Base-by-base conservation (phyloP, 2,888 invertebrate genomes). In the Nomada flava region DNA sequence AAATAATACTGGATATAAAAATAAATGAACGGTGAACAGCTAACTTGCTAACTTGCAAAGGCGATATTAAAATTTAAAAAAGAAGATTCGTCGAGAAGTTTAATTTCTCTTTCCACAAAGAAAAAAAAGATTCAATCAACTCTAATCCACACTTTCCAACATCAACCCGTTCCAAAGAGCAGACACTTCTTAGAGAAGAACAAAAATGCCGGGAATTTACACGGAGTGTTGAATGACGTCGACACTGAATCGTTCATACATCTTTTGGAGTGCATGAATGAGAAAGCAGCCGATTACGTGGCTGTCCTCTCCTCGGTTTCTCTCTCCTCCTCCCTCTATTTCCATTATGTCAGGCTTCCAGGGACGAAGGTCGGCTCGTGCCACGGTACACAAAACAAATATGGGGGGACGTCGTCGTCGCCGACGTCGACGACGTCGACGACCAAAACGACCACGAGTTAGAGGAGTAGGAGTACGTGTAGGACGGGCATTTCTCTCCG, bases 361-460 rank as follows among this genome's bases (percentile, higher is more conserved):
- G 59, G 60, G 63, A 74, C 71, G 69, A 85, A 73, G 80, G 68
- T 68, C 60, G 79, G 4, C 29, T 13, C 72, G 52, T 68, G 63
- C 52, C 73, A 55, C 62, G 63, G 71, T 72, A 62, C 13, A 76
- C 69, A 69, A 77, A 86, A 86, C 70, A 77, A 86, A 85, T 81
- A 73, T 42, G 59, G 55, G 18, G 63, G 50, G 70, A 52, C 71
- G 55, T 29, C 53, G 69, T 20, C 55, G 69, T 13, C 52, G 63
- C 5, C 70, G 74, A 11, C 74, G 69, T 9, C 71, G 79, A 23
- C 72, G 68, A 52, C 60, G 69, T 9, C 71, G 79, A 23, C 72
- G 68, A 52, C 60, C 62, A 68, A 68, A 36, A 82, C 82, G 65
- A 82, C 71, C 18, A 42, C 47, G 55, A 57, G 44, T 20, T 53